phyloP scores from a whole-genome alignment of 2,888 invertebrate species.

The Isotomurus palustris region DNA sequence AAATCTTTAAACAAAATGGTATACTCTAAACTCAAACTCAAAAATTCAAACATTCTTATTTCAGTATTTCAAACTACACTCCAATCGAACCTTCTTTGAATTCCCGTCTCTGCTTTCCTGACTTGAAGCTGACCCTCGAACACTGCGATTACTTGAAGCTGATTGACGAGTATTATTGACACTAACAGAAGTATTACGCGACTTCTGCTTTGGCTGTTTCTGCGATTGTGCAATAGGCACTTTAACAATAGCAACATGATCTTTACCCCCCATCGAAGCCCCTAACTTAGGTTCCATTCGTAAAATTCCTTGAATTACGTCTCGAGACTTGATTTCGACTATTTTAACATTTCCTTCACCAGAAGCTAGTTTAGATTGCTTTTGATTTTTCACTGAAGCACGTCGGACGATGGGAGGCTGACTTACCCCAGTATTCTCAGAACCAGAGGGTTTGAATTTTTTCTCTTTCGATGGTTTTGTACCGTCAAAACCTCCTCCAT shows the following conservation, averaged over 20 bases:
- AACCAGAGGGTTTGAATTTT: conserved; percentile 1
- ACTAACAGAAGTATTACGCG: conserved; percentile 7
- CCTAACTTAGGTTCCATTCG: conserved; percentile 49
- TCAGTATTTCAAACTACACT: too few species aligned
- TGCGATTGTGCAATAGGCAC: conserved; percentile 34
- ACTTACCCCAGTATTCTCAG: conserved; percentile 24
- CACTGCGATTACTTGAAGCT: conserved; percentile 26
- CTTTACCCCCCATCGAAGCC: conserved; percentile 21
- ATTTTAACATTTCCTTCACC: conserved; percentile 45
- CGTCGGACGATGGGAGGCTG: conserved; percentile 12
- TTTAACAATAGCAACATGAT: conserved; percentile 39
- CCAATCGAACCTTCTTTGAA: conserved; percentile 37
- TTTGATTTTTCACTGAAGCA: conserved; percentile 18
- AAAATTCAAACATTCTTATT: too few species aligned
- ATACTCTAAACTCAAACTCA: background rate
- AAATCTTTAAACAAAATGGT: background rate
- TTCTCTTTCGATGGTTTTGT: conserved; percentile 2
- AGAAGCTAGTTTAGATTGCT: conserved; percentile 15
- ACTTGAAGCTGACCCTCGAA: conserved; percentile 34
- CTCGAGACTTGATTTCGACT: conserved; percentile 65
- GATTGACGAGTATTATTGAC: conserved; percentile 11
- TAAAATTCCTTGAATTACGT: conserved; percentile 64
- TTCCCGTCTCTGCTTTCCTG: conserved; percentile 34
- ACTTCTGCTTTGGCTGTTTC: conserved; percentile 23
- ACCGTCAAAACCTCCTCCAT: background rate